Conservation (phyloP, 1,140 invertebrate species). For the Tenebrio molitor region DNA sequence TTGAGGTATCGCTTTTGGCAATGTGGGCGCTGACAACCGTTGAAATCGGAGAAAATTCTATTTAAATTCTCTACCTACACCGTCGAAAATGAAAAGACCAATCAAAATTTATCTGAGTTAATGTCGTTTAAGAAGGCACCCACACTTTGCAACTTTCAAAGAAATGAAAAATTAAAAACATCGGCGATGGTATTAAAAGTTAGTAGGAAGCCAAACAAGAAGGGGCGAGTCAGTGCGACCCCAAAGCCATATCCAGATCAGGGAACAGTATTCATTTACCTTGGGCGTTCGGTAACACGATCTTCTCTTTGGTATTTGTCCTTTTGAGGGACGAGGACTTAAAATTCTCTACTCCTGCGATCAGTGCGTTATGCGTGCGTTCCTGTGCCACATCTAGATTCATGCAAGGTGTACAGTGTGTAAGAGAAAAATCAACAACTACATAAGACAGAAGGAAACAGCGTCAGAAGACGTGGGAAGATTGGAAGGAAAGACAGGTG, state of each 20-base stretch:
- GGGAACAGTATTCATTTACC: slow-evolving; percentile 71
- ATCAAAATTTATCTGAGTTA: too few species aligned
- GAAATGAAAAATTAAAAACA: background rate
- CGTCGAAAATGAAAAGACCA: too few species aligned
- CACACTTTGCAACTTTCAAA: background rate
- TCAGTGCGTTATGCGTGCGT: slow-evolving; percentile 79
- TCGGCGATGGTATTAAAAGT: too few species aligned
- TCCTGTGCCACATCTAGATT: slow-evolving; percentile 81
- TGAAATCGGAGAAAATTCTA: background rate
- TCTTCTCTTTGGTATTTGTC: slow-evolving; percentile 84
- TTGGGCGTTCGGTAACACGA: slow-evolving; percentile 83
- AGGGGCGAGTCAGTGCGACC: background rate
- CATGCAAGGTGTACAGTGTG: slow-evolving; percentile 40
- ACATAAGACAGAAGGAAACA: slow-evolving; percentile 1
- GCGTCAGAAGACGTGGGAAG: background rate
- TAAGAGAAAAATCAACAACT: slow-evolving; percentile 12
- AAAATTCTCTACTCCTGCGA: slow-evolving; percentile 82
- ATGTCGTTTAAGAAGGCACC: background rate
- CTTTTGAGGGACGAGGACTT: slow-evolving; percentile 78
- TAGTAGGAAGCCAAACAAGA: too few species aligned
- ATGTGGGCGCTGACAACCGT: background rate
- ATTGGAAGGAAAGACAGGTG: slow-evolving; percentile 20
- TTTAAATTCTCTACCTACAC: background rate
- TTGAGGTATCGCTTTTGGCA: slow-evolving; percentile 10
- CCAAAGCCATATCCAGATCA: background rate